Evolutionary conservation across 2,888 invertebrate species (phyloP), one percentile per base, ranked within the genome.

Genomic region (Chrysodeixis includens): DNA sequence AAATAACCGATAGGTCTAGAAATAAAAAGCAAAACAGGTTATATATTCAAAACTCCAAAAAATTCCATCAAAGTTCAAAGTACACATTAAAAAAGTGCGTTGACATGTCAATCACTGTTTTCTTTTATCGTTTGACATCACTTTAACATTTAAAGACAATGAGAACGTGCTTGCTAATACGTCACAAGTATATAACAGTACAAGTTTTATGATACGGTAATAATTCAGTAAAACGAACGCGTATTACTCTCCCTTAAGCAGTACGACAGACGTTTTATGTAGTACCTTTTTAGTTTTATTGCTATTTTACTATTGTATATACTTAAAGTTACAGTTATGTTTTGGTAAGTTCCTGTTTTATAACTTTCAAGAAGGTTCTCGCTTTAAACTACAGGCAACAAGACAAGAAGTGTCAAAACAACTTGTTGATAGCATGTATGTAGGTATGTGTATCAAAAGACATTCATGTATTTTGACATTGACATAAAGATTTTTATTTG

Each of bases 111-210:
- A 58, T 65, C 62, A 59, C 49, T 73, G 49, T 16, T 46, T 46
- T 53, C 58, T 66, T 69, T 60, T 52, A 66, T 40, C 62, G 59
- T 60, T 62, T 51, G 59, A 49, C 26, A 26, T 26, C 26, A 26
- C 26, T 26, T 26, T 26, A 6, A 26, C 35, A 53, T 59, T 66
- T 52, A 10, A 18, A 60, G 59, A 69, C 73, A 73, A 73, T 73
- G 70, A 57, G 66, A 44, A 60, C 53, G 56, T 62, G 59, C 51
- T 46, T 54, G 26, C 32, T 8, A n/a, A 40, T 9, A 59, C 66
- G 74, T 73, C 59, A 62, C 56, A 20, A 53, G 5, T n/a, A n/a
- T n/a, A n/a, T 73, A 73, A 73, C 70, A 62, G 74, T 70, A 55
- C 56, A 56, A 35, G 9, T 57, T 73, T 73, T 73, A 70, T 73